Base-by-base conservation (phyloP, 2,797 vertebrate genomes). In the Perodicticus potto region DNA sequence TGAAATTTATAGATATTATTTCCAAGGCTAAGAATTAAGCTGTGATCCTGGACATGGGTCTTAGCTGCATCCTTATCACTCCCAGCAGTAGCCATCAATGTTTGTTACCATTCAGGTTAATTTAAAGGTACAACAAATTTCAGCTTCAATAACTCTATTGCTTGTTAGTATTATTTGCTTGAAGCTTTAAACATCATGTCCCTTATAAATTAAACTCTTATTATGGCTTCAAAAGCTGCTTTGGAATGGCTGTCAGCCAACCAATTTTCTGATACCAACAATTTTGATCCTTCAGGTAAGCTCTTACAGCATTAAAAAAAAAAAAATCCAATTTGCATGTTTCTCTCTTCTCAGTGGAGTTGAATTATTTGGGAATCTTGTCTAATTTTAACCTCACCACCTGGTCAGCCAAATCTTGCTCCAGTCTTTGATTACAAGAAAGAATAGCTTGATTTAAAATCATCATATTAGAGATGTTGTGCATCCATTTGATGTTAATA, bases 311-410 rank as follows among this genome's bases (percentile, higher is more conserved):
- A 67, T 27, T 63, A 23, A 25, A 59, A 61, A 61, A 61, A 14
- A 29, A 34, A 34, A 34, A 61, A 11, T 86, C n/a, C 55, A 55
- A 3, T 45, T 82, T 93, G 16, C 14, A 27, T 88, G 74, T 53
- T 23, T 96, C 53, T 85, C 61, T 49, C 40, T 93, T 53, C 77
- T 73, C 84, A 90, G 0, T 80, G 49, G 40, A 53, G 80, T 59
- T 73, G 40, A 76, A 84, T 88, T 95, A 65, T 67, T 80, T 93
- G 90, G 81, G 43, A 90, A 84, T 78, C 73, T 82, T 93, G 45
- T 29, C 70, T 84, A 27, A 53, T 85, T 92, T 92, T 91, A 86
- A 80, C 91, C 76, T 94, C 34, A 92, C 83, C 84, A 92, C 45
- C 0, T 63, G 43, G 55, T 86, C 69, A 17, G 32, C 43, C 69